A percentile compares a stretch with the other conserved stretches of the same genome.
These are phyloP conservation scores for Bos taurus DNA, from an alignment of 2,113 vertebrate genomes.

Conservation along the genomic window ARS-UCD2.0 NC_037331.1:35919001-35919500, in stretches of 20 bases:
- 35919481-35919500: not conserved
- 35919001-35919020: not conserved
- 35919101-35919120: not conserved
- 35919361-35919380: not conserved
- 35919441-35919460: not conserved
- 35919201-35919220: not conserved
- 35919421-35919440: not conserved
- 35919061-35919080: not conserved
- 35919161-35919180: not conserved
- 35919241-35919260: not conserved
- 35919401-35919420: not conserved
- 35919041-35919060: not conserved
- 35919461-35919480: not conserved
- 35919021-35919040: fast-evolving
- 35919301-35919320: not conserved
- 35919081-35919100: not conserved
- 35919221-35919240: not conserved
- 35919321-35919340: not conserved
- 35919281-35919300: not conserved
- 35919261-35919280: not conserved
- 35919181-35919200: not conserved
- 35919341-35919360: not conserved
- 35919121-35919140: not conserved
- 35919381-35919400: not conserved
- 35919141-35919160: not conserved